phyloP scores from a whole-genome alignment of 2,888 invertebrate genomes.

The Agapetus fuscipes region DNA sequence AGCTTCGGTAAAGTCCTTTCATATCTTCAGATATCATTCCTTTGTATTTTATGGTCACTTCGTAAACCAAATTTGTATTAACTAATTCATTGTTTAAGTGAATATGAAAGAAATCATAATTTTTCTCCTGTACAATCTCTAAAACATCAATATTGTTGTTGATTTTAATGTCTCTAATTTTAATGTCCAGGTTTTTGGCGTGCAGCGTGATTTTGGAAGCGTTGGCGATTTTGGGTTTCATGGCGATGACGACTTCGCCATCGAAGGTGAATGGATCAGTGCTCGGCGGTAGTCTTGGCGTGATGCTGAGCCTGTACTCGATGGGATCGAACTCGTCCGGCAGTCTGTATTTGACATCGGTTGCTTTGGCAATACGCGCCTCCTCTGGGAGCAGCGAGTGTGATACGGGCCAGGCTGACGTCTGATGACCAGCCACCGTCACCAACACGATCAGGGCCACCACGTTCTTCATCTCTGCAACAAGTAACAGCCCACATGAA shows the following conservation, averaged over 20 bases:
- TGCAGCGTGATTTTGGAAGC: conserved; percentile 36
- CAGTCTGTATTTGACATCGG: conserved; percentile 6
- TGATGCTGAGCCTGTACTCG: conserved; percentile 2
- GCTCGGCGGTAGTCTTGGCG: too few species aligned
- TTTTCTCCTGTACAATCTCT: background rate
- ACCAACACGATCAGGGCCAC: too few species aligned
- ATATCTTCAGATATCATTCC: conserved; percentile 31
- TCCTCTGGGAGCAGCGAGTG: too few species aligned
- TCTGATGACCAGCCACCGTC: too few species aligned
- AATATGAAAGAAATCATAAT: conserved; percentile 8
- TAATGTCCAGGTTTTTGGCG: conserved; percentile 27
- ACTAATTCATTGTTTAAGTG: background rate
- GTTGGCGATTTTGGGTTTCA: conserved; percentile 26
- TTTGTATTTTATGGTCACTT: conserved; percentile 4
- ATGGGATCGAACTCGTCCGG: conserved; percentile 1
- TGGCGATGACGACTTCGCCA: conserved; percentile 38
- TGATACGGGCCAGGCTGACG: too few species aligned
- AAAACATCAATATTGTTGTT: background rate
- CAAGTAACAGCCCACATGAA: too few species aligned
- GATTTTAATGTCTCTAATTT: conserved; percentile 3
- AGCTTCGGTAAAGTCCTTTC: conserved; percentile 53
- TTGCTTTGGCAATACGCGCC: conserved; percentile 23
- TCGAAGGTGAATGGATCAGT: conserved; percentile 37
- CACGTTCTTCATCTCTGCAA: too few species aligned
- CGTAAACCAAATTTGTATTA: conserved; percentile 23